Percentiles rank a stretch among this genome's conserved stretches.
These are phyloP conservation scores for Aplidium turbinatum DNA, from an alignment of 23 tunicate species.

Conservation along the genomic window DNA sequence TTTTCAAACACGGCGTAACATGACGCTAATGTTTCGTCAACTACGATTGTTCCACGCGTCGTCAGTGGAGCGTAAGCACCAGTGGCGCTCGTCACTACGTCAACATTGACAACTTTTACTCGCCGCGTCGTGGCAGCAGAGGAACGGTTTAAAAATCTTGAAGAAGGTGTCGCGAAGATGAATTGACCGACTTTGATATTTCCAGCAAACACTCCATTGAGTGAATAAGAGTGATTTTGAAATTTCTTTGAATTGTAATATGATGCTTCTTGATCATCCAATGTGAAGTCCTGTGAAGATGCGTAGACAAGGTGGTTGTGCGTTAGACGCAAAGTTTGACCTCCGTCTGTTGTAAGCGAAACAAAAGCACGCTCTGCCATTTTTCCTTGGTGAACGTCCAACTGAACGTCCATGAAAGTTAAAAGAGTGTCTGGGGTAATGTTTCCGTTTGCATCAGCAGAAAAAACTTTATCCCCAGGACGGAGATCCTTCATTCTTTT, in stretches of 20 bases:
- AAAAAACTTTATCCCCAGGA: conserved; percentile 62
- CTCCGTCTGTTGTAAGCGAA: conserved; percentile 48
- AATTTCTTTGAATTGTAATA: too few species aligned
- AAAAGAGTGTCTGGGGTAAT: conserved; percentile 50
- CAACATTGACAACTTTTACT: conserved; percentile 32
- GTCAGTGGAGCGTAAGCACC: conserved; percentile 93
- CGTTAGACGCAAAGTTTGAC: conserved; percentile 48
- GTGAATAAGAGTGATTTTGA: too few species aligned
- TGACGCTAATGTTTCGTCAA: conserved; percentile 67
- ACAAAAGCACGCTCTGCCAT: conserved; percentile 25
- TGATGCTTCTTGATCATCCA: too few species aligned
- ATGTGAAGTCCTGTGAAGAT: too few species aligned
- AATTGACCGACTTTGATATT: conserved; percentile 49
- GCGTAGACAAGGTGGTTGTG: conserved; percentile 58
- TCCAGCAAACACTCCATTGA: conserved; percentile 50
- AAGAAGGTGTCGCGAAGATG: conserved; percentile 1
- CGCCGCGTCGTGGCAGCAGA: conserved; percentile 45
- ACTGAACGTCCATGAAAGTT: conserved; percentile 49
- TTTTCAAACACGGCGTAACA: conserved; percentile 86
- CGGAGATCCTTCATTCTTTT: conserved; percentile 46
- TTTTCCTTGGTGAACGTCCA: not conserved
- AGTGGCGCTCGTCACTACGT: conserved; percentile 7
- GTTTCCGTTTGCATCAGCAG: conserved; percentile 49
- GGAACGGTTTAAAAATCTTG: too few species aligned
- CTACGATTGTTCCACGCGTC: conserved; percentile 61